A percentile compares a stretch with the other conserved stretches of the same genome.
Conservation (phyloP, 1,140 invertebrate species). For the Drosophila tsacasi region DNA sequence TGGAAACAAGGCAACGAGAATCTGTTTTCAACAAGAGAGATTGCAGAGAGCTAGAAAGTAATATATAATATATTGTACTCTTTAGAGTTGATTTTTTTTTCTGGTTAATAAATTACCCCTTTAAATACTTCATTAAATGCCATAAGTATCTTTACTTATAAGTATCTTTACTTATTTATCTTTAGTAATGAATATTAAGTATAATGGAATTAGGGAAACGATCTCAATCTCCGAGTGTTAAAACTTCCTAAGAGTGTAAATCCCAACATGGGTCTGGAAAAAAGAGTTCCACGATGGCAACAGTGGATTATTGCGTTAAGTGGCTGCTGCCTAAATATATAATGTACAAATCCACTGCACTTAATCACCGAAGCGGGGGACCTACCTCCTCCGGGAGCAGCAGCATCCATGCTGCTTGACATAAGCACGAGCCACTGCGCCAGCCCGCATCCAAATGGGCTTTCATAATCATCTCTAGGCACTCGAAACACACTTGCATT, state of each 20-base stretch:
- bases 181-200: not conserved
- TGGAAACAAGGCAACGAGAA: not conserved
- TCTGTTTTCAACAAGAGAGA: not conserved
- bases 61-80: too few relatives aligned
- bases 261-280: not conserved
- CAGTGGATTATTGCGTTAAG: conserved; percentile 31
- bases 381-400: conserved; percentile 17
- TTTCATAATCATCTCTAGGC: conserved; percentile 34
- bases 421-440: conserved; percentile 54
- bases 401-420: conserved; percentile 51
- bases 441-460: conserved; percentile 40
- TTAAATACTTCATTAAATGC: not conserved
- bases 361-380: conserved; percentile 37
- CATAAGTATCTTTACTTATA: too few relatives aligned
- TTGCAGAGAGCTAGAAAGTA: not conserved
- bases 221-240: not conserved
- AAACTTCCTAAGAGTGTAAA: not conserved
- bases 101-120: not conserved
- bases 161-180: not conserved
- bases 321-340: conserved; percentile 24
- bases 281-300: conserved; percentile 6
- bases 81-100: not conserved
- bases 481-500: conserved; percentile 9
- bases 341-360: conserved; percentile 41
- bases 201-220: not conserved